Evolutionary conservation across 2,113 vertebrate species (phyloP).

Genomic region (Gadus macrocephalus): DNA sequence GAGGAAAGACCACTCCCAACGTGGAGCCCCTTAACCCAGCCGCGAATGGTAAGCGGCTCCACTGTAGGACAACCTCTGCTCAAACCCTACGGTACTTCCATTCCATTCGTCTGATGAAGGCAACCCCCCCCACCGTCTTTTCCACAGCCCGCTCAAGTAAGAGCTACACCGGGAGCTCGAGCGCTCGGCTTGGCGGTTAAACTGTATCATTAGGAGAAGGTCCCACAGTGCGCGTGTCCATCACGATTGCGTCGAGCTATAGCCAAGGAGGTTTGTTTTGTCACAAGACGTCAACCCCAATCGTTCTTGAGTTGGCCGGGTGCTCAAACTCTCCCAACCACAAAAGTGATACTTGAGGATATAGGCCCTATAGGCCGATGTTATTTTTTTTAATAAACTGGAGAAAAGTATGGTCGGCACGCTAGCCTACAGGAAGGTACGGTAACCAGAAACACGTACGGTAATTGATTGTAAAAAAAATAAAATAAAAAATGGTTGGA

Average conservation of each 20-base stretch:
- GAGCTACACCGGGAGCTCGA: slow-evolving; percentile 6
- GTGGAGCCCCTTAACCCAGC: slow-evolving; percentile 40
- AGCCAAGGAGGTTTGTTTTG: too few species aligned
- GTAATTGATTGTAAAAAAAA: too few species aligned
- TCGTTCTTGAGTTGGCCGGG: too few species aligned
- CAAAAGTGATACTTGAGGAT: too few species aligned
- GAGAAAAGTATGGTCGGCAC: too few species aligned
- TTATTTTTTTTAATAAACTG: too few species aligned
- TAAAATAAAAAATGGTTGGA: too few species aligned
- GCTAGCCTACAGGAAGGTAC: too few species aligned
- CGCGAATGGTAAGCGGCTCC: slow-evolving; percentile 28
- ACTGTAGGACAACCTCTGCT: slow-evolving; percentile 34
- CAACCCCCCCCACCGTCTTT: slow-evolving; percentile 45
- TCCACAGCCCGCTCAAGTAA: slow-evolving; percentile 43
- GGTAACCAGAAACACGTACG: too few species aligned
- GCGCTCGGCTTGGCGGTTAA: background rate
- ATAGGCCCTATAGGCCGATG: too few species aligned
- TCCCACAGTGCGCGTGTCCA: background rate
- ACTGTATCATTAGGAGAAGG: background rate
- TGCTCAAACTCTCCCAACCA: too few species aligned
- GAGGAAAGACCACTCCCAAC: slow-evolving; percentile 66
- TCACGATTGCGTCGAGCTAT: background rate
- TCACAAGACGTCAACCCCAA: too few species aligned
- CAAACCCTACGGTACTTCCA: slow-evolving; percentile 36
- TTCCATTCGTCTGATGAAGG: slow-evolving; percentile 55